Base-by-base conservation (phyloP, 2,113 vertebrate genomes). In the Micronycteris hirsuta region DNA sequence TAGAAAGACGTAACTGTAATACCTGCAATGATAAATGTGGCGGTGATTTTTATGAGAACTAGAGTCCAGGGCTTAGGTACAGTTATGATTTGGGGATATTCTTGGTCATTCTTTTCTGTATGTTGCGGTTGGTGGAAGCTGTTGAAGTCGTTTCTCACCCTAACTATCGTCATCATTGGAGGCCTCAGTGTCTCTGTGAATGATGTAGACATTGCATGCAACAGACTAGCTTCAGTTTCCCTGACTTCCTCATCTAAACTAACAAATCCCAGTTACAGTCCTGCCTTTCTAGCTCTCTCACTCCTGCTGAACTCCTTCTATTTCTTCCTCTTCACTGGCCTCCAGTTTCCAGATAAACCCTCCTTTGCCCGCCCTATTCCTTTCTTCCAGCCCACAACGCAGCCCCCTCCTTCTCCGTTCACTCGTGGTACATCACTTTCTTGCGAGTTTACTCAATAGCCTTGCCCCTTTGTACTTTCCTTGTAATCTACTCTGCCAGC, bases 361-460 rank as follows among this genome's bases (percentile, higher is more conserved):
- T 91, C 14, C 73, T 68, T 33, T 16, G 45, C 22, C 38, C 71
- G 9, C 10, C 6, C 33, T 54, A 1, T 26, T 16, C 31, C 17
- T 0, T 81, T 47, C 45, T 63, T 63, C 31, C 4, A 52, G 28
- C 13, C 41, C 7, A 0, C 1, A 16, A 0, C 7, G 13, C 6
- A 6, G 6, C 14, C 6, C 20, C 19, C 4, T 47, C 22, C 28
- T 76, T n/a, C 22, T 52, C 8, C 56, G 19, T 80, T 54, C 26
- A 11, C 26, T 63, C 7, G 0, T 5, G 43, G 65, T 15, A 4
- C 10, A 13, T 56, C 49, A 11, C 26, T 89, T 43, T 76, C 54
- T 81, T 38, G 83, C 45, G 7, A 5, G 52, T 36, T 5, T 71
- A 49, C 43, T 71, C 86, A 33, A 0, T 58, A 47, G 43, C 70